Evolutionary conservation across 2,113 vertebrate genomes (phyloP), one percentile per base, ranked within the genome.

Genomic region (Corythaixoides concolor): DNA sequence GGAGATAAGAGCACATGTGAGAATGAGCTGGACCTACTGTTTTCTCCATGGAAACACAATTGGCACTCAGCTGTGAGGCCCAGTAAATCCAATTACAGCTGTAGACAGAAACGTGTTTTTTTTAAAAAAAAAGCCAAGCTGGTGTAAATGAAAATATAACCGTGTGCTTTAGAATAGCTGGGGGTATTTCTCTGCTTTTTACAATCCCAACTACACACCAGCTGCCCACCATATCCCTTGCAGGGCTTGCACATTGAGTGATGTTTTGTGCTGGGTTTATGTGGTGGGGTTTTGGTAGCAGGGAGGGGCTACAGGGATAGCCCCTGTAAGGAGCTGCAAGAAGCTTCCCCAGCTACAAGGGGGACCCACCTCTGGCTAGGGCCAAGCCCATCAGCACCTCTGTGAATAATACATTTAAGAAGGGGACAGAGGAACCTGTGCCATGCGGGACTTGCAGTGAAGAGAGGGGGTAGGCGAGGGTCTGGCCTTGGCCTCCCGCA

Each of bases 11-110:
- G 45, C 21, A 52, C 30, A 18, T 2, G 1, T 0, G 3, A 96
- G 68, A 70, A 87, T 15, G 41, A 93, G 76, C 69, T 64, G 69
- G 67, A 78, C 73, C 68, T 60, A 78, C 86, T 64, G 60, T 93
- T 92, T 92, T 95, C 92, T 93, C 95, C 92, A 82, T 96, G 90
- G 95, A 96, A 96, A 96, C 92, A 53, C 4, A 8, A 58, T 58
- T 95, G 76, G 59, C 76, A 63, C 58, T 96, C 83, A 33, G 75
- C 75, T 86, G 41, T 72, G 78, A 68, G 53, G 33, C 35, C 53
- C 49, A 75, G 56, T 63, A 92, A 97, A 90, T 89, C 56, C 64
- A 92, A 70, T 96, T 93, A 90, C 10, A 12, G 33, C 68, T 86
- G 52, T 33, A 75, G 93, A 58, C 17, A 89, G 49, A 85, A 64